phyloP scores from a whole-genome alignment of 2,797 vertebrate species.

The Tokudaia muenninki region DNA sequence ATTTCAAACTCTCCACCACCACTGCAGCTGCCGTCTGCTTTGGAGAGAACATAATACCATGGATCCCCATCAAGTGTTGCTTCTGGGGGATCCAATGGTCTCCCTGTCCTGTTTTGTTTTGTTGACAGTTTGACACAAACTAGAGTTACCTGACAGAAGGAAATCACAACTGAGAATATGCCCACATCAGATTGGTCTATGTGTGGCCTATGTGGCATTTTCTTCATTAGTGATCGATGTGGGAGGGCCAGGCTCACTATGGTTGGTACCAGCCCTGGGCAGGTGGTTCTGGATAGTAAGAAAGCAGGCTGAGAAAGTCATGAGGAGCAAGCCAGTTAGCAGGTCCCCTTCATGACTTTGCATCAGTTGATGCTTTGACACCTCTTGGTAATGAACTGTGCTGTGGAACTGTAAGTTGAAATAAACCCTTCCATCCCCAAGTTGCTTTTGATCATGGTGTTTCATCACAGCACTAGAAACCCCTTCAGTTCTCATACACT shows the following conservation, averaged over 20 bases:
- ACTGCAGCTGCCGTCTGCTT: not conserved
- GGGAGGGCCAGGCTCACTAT: too few relatives aligned
- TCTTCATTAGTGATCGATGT: not conserved
- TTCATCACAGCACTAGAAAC: not conserved
- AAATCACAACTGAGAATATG: not conserved
- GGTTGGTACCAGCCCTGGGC: not conserved
- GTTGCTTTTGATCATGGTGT: not conserved
- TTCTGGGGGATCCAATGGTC: not conserved
- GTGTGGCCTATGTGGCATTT: not conserved
- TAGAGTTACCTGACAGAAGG: too few relatives aligned
- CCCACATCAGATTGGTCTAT: not conserved
- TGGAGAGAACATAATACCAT: too few relatives aligned
- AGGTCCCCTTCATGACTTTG: not conserved
- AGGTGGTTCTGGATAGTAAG: not conserved
- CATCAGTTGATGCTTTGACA: not conserved
- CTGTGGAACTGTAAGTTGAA: not conserved
- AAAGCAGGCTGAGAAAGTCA: not conserved
- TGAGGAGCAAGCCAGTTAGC: not conserved
- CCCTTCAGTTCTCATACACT: not conserved
- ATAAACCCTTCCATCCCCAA: not conserved
- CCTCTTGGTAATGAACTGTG: not conserved
- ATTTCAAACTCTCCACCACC: not conserved
- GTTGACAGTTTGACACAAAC: not conserved
- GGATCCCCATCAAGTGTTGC: too few relatives aligned
- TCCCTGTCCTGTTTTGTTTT: not conserved